phyloP scores from a whole-genome alignment of 2,113 vertebrate genomes.

The Panurus biarmicus region DNA sequence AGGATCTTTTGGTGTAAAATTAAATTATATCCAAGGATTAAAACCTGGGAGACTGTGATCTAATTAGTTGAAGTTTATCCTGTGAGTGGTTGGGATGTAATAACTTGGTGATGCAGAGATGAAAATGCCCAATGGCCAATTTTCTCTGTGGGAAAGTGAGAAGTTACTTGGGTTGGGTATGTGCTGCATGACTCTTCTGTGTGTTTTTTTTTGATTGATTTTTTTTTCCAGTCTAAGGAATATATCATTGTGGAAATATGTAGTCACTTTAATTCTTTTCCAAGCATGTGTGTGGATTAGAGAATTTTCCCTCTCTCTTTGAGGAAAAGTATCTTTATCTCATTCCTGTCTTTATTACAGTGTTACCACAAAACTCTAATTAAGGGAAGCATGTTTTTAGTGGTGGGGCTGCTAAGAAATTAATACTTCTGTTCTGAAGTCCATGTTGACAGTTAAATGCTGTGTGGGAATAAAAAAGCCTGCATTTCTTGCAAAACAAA shows the following conservation, averaged over 20 bases:
- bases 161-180: not conserved
- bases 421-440: not conserved
- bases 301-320: not conserved
- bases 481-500: not conserved
- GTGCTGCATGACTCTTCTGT: not conserved
- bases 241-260: not conserved
- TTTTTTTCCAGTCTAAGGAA: not conserved
- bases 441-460: not conserved
- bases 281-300: not conserved
- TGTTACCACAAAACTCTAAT: not conserved
- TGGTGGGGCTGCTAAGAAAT: not conserved
- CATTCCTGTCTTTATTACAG: not conserved
- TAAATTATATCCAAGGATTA: slow-evolving; percentile 15
- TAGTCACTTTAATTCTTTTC: not conserved
- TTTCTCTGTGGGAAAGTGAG: slow-evolving; percentile 47
- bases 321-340: not conserved
- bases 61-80: slow-evolving; percentile 43
- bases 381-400: not conserved
- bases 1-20: slow-evolving; percentile 8
- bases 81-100: not conserved
- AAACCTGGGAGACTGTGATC: slow-evolving; percentile 17
- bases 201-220: not conserved
- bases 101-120: not conserved
- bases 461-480: not conserved
- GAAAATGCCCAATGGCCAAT: not conserved